Percentiles rank a stretch among this genome's conserved stretches.
Conservation (phyloP, 2,888 invertebrate genomes). For the Sphinx pinastri region DNA sequence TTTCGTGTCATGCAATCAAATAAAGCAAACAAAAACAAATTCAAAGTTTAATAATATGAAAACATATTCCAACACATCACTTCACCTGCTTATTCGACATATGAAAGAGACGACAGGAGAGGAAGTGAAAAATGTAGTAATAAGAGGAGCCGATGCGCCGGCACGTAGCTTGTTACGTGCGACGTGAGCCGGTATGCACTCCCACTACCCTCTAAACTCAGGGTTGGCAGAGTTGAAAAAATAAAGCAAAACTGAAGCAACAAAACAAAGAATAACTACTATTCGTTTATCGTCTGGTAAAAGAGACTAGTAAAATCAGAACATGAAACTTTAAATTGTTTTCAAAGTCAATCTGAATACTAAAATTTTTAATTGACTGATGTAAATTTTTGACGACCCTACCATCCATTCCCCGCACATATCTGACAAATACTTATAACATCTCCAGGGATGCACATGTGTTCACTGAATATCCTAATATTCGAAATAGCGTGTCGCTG, state of each 20-base stretch:
- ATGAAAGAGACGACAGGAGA: slow-evolving; percentile 36
- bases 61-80: slow-evolving; percentile 7
- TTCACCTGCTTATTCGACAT: slow-evolving; percentile 36
- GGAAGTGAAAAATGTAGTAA: slow-evolving; percentile 64
- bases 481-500: slow-evolving; percentile 13
- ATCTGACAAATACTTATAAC: slow-evolving; percentile 19
- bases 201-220: slow-evolving; percentile 29
- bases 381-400: neutral
- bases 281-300: too few relatives aligned
- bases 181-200: slow-evolving; percentile 47
- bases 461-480: slow-evolving; percentile 17
- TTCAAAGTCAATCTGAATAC: too few relatives aligned
- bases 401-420: slow-evolving; percentile 26
- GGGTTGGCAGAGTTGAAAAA: neutral
- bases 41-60: slow-evolving; percentile 4
- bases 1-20: neutral
- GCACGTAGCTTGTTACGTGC: slow-evolving; percentile 71
- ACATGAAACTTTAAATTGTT: too few relatives aligned
- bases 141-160: slow-evolving; percentile 66
- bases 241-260: neutral
- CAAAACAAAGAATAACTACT: too few relatives aligned
- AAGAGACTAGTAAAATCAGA: too few relatives aligned
- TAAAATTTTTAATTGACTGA: neutral
- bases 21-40: neutral
- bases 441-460: slow-evolving; percentile 6